A percentile compares a stretch with the other conserved stretches of the same genome.
phyloP scores from a whole-genome alignment of 2,113 vertebrate species.

The Phyllopteryx taeniolatus region DNA sequence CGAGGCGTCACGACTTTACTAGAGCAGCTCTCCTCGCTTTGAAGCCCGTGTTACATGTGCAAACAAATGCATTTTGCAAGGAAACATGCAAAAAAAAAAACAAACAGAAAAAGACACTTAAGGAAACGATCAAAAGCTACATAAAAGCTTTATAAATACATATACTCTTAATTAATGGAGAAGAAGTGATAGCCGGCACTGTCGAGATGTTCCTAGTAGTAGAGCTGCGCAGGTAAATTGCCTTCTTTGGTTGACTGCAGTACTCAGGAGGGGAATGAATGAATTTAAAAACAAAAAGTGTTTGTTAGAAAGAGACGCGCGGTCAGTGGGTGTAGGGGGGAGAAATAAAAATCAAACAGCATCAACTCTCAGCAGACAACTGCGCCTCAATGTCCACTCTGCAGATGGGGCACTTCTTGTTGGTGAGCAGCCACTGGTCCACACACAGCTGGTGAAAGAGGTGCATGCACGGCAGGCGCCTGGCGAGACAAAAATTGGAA shows the following conservation, averaged over 20 bases:
- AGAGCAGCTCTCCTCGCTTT: conserved; percentile 94
- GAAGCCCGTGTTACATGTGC: conserved; percentile 94
- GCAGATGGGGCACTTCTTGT: conserved; percentile 99
- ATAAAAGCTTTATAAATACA: conserved; percentile 97
- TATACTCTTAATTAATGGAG: conserved; percentile 85
- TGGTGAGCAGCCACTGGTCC: conserved; percentile 98
- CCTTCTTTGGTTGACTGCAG: conserved; percentile 99
- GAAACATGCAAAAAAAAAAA: conserved; percentile 87
- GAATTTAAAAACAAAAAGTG: conserved; percentile 67
- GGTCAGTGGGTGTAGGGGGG: neutral
- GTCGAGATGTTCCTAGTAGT: conserved; percentile 74
- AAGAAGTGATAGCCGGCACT: conserved; percentile 91
- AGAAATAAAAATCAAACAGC: conserved; percentile 63
- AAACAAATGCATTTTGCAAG: conserved; percentile 98
- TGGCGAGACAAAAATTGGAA: conserved; percentile 37
- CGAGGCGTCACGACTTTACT: conserved; percentile 87
- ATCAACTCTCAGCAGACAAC: conserved; percentile 98
- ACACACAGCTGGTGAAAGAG: conserved; percentile 99
- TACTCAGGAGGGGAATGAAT: conserved; percentile 81
- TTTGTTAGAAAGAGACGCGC: conserved; percentile 63
- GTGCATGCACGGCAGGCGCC: conserved; percentile 99
- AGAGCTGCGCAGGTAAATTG: conserved; percentile 88
- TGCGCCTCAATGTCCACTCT: conserved; percentile 99
- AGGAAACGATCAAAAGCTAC: conserved; percentile 86
- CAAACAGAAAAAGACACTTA: conserved; percentile 81